phyloP scores from a whole-genome alignment of 2,113 vertebrate genomes.

The Propithecus coquereli region DNA sequence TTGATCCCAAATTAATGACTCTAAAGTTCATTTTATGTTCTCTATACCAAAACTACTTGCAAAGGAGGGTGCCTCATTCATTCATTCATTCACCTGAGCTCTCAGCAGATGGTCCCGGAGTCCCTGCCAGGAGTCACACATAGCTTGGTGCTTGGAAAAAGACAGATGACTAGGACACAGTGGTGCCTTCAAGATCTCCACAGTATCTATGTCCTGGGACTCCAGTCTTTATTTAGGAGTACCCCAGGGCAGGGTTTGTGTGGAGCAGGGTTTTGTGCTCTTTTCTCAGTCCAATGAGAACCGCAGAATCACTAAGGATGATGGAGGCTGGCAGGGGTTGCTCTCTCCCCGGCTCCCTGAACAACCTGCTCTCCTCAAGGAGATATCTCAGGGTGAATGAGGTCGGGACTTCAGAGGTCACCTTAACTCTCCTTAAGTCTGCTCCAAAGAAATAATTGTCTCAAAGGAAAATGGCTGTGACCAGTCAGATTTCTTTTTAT shows the following conservation, averaged over 20 bases:
- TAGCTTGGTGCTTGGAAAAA: background rate
- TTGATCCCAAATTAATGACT: background rate
- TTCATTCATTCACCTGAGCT: background rate
- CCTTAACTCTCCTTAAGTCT: slow-evolving; percentile 77
- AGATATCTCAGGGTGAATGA: slow-evolving; percentile 76
- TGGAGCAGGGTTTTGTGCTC: background rate
- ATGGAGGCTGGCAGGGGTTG: background rate
- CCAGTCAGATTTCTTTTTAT: slow-evolving; percentile 57
- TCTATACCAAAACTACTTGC: background rate
- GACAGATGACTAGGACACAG: background rate
- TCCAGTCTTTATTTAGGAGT: background rate
- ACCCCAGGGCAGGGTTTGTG: background rate
- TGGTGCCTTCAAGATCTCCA: background rate
- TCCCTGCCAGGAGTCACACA: background rate
- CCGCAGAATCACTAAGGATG: background rate
- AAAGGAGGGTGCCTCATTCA: background rate
- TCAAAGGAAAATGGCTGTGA: slow-evolving; percentile 55
- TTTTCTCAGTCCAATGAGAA: slow-evolving; percentile 24
- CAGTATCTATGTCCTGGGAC: background rate
- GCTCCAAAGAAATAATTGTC: slow-evolving; percentile 69
- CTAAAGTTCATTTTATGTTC: background rate
- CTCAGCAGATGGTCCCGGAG: background rate
- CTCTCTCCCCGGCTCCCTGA: slow-evolving; percentile 58
- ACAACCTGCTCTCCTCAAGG: slow-evolving; percentile 71
- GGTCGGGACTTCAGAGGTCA: slow-evolving; percentile 75